Evolutionary conservation across 2,797 vertebrate genomes (phyloP), one percentile per base, ranked within the genome.

Genomic region (Heliangelus exortis): DNA sequence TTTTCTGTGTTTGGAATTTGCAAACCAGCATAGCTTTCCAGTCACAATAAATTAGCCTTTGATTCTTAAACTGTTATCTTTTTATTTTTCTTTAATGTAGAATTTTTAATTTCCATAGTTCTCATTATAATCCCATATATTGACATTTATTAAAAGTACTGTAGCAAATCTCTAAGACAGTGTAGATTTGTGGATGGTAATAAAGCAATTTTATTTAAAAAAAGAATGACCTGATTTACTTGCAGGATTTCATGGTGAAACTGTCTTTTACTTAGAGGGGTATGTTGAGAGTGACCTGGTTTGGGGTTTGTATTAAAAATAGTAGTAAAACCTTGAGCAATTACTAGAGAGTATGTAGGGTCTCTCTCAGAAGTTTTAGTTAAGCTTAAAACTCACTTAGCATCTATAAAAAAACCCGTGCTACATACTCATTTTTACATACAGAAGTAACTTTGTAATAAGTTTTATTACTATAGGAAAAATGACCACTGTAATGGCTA

Each of bases 241-340:
- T 85, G 61, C 41, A 72, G 73, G 51, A 90, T 90, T 94, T 96
- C 34, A 58, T 92, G 45, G 36, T 58, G n/a, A 80, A 74, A 81
- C 8, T 92, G 53, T 13, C 72, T 71, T 90, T 93, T 76, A 96
- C 89, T 82, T 19, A 86, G 63, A 71, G 33, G 23, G 29, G 12
- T 67, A 57, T 33, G 18, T 7, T 59, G 17, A 55, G n/a, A 55
- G 48, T 68, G 33, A 58, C 61, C 33, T 86, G 34, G 8, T 92
- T 93, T 87, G 51, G 20, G 20, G 8, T 54, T 84, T 82, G 12
- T 65, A 59, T 59, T 59, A 72, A 91, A 65, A 79, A 5, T 33
- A 72, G n/a, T 12, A 83, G 23, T 41, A 59, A 82, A 90, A 33
- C 11, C 16, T 74, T 74, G n/a, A 92, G 43, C 21, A 68, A 10